These are phyloP conservation scores for Stichopus horrens DNA, from an alignment of 53 echinoderm and acorn worm species.

Conservation along the genomic window DNA sequence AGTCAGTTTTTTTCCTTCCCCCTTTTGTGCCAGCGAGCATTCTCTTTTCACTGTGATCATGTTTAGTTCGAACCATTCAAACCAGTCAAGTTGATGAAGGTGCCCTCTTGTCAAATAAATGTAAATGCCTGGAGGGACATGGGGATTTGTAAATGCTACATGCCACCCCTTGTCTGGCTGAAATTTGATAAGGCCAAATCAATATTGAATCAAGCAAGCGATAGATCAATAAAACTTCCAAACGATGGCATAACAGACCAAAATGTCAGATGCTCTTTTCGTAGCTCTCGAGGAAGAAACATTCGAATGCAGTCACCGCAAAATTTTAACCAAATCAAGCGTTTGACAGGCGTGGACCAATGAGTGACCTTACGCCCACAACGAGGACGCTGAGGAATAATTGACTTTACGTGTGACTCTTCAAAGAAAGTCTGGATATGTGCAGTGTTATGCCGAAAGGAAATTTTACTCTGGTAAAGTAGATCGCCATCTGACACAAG, in stretches of 20 bases:
- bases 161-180: not conserved
- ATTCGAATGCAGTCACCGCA: not conserved
- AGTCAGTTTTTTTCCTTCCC: not conserved
- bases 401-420: not conserved
- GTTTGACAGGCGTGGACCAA: not conserved
- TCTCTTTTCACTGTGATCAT: not conserved
- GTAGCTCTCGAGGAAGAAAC: not conserved
- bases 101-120: not conserved
- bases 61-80: not conserved
- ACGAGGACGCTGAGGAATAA: not conserved
- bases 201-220: conserved; percentile 31
- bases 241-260: not conserved
- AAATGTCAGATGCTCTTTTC: not conserved
- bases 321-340: not conserved
- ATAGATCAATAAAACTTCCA: conserved; percentile 28
- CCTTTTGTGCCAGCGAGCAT: not conserved
- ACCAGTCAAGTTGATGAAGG: not conserved
- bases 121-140: conserved; percentile 12
- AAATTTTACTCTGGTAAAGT: no score
- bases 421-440: no score
- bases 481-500: no score
- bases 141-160: conserved; percentile 10
- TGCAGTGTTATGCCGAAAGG: no score
- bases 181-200: conserved; percentile 39
- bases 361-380: not conserved